Evolutionary conservation across 1,140 invertebrate genomes (phyloP).

Genomic region (Hetaerina americana): DNA sequence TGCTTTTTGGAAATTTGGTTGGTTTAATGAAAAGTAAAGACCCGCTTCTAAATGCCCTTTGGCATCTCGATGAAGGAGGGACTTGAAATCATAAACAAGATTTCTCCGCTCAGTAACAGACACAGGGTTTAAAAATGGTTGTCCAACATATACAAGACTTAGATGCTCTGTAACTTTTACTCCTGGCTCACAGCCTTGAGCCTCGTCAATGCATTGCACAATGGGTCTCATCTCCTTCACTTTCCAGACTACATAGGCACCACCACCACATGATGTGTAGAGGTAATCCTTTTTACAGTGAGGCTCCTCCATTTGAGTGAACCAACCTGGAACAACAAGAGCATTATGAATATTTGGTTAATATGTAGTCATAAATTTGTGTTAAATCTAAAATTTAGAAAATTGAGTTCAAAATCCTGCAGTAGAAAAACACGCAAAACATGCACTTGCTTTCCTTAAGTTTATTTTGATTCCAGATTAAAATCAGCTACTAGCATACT

Average conservation of each 20-base stretch:
- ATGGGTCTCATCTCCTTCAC: slow-evolving; percentile 51
- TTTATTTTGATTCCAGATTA: too few relatives aligned
- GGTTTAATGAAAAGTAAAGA: slow-evolving; percentile 55
- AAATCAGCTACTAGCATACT: too few relatives aligned
- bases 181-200: slow-evolving; percentile 20
- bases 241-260: slow-evolving; percentile 68
- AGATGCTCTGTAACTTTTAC: slow-evolving; percentile 23
- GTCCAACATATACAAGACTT: slow-evolving; percentile 61
- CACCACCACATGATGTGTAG: slow-evolving; percentile 50
- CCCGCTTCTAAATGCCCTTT: slow-evolving; percentile 70
- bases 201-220: slow-evolving; percentile 30
- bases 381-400: too few relatives aligned
- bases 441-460: too few relatives aligned
- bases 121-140: slow-evolving; percentile 65
- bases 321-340: slow-evolving; percentile 49
- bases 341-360: too few relatives aligned
- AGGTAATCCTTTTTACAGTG: slow-evolving; percentile 66
- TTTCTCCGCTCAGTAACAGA: slow-evolving; percentile 79
- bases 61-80: slow-evolving; percentile 60
- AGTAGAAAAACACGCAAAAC: too few relatives aligned
- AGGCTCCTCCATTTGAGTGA: slow-evolving; percentile 60
- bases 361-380: too few relatives aligned
- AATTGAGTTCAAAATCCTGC: too few relatives aligned
- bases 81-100: slow-evolving; percentile 75
- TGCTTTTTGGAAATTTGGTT: slow-evolving; percentile 29